Evolutionary conservation across 2,113 vertebrate species (phyloP), one percentile per base, ranked within the genome.

Genomic region (Planiliza haematocheilus): DNA sequence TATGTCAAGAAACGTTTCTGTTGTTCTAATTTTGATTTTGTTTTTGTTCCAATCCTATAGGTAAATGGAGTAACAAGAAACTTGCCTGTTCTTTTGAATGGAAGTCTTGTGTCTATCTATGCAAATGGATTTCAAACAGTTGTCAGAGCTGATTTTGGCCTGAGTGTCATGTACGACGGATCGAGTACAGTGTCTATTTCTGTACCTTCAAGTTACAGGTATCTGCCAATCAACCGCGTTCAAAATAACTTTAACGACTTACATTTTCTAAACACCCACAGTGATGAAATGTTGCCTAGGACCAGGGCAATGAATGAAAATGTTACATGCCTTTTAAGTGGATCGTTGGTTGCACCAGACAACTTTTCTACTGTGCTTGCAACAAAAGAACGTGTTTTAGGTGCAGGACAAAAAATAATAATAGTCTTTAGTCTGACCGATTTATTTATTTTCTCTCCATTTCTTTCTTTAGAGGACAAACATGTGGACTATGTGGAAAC

Each of bases 401-500:
- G n/a, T n/a, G n/a, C n/a, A n/a, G n/a, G n/a, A n/a, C n/a, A n/a
- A n/a, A n/a, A n/a, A n/a, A n/a, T n/a, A n/a, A n/a, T n/a, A n/a
- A n/a, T n/a, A n/a, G n/a, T n/a, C n/a, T n/a, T n/a, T n/a, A n/a
- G n/a, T n/a, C n/a, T 30, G 24, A 30, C 24, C 5, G 24, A 30
- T 30, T 30, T 2, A 30, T 30, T 30, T 30, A 30, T 30, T 30
- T 30, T 30, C 24, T 30, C 8, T 45, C 24, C 24, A 1, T 62
- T 52, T 0, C 78, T 38, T 20, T 52, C 14, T 42, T 16, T 4
- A 85, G 89, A 10, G 87, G 72, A 18, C 12, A 73, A 17, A 86
- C 57, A 1, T 89, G 91, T 4, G 91, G 92, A 37, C 82, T 93
- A 14, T 93, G 91, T 82, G 92, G 92, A n/a, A 84, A 93, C 74